Conservation (phyloP, 2,113 vertebrate species). For the Phalacrocorax carbo region DNA sequence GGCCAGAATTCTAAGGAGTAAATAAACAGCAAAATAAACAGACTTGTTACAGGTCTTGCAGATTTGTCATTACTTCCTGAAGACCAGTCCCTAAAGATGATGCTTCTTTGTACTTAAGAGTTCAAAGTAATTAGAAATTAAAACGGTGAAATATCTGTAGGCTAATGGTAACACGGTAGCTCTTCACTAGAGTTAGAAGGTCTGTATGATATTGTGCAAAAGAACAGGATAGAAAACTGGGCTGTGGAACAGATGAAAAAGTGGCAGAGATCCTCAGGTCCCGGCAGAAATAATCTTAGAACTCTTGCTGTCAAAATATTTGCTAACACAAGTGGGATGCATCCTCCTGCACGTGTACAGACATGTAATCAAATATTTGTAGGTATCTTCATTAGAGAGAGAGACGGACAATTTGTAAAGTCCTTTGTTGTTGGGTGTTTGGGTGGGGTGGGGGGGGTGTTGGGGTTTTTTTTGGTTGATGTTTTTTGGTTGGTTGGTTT, state of each 20-base stretch:
- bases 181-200: background rate
- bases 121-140: background rate
- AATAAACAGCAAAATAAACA: slow-evolving; percentile 50
- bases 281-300: background rate
- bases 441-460: background rate
- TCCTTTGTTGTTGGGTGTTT: background rate
- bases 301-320: background rate
- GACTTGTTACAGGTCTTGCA: background rate
- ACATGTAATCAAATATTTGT: background rate
- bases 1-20: slow-evolving; percentile 83
- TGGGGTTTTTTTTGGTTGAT: no score
- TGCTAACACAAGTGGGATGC: background rate
- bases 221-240: background rate
- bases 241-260: background rate
- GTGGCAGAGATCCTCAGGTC: background rate
- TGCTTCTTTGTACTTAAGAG: background rate
- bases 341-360: background rate
- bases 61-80: background rate
- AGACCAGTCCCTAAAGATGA: background rate
- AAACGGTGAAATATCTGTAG: background rate
- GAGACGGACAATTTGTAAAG: no score
- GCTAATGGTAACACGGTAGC: background rate
- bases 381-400: background rate
- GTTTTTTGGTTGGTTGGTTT: background rate
- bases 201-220: background rate